These are phyloP conservation scores for Distichodus sexfasciatus DNA, from an alignment of 2,797 vertebrate species.

Conservation along the genomic window DNA sequence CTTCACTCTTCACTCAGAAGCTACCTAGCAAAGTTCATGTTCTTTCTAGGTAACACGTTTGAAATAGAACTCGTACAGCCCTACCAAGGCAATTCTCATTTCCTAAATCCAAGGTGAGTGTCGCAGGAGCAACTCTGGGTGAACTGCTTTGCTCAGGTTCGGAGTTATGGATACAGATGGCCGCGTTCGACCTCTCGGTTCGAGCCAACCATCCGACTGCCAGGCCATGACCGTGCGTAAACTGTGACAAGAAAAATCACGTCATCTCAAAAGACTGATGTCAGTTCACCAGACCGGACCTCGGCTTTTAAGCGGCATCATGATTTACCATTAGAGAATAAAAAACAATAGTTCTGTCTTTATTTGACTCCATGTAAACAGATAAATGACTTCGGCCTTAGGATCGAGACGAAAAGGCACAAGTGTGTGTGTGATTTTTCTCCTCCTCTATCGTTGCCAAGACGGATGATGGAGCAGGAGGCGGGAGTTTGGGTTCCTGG, in stretches of 20 bases:
- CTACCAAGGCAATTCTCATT: too few relatives aligned
- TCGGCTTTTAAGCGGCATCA: conserved; percentile 38
- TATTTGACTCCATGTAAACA: conserved; percentile 59
- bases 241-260: conserved; percentile 10
- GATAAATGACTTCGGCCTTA: conserved; percentile 54
- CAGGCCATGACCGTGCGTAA: conserved; percentile 23
- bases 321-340: conserved; percentile 60
- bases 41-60: too few relatives aligned
- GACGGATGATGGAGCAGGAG: conserved; percentile 22
- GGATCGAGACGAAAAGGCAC: background rate
- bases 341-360: conserved; percentile 61
- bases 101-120: too few relatives aligned
- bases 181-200: too few relatives aligned
- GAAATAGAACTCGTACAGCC: too few relatives aligned
- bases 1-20: too few relatives aligned
- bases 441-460: background rate
- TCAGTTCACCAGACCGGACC: conserved; percentile 23
- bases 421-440: background rate
- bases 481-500: conserved; percentile 1
- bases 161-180: too few relatives aligned
- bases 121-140: too few relatives aligned
- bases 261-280: conserved; percentile 37
- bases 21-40: too few relatives aligned
- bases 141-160: too few relatives aligned
- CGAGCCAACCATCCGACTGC: conserved; percentile 24